These are phyloP conservation scores for Micrasema minimum DNA, from an alignment of 1,140 invertebrate genomes.

Conservation along the genomic window DNA sequence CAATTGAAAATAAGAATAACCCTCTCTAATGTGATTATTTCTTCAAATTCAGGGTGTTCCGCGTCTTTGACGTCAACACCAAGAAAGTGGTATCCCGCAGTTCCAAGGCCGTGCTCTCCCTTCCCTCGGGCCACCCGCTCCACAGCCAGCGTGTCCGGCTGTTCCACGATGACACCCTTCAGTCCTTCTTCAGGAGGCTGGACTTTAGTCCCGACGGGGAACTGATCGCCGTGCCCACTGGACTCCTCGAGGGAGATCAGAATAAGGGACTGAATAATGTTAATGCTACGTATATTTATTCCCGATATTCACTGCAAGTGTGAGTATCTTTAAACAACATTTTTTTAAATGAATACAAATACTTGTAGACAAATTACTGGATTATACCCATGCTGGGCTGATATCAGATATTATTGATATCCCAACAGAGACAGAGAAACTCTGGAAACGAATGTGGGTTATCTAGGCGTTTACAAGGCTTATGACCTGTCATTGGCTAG, in stretches of 20 bases:
- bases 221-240: slow-evolving; percentile 86
- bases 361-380: too few species aligned
- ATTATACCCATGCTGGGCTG: too few species aligned
- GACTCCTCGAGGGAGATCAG: slow-evolving; percentile 74
- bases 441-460: too few species aligned
- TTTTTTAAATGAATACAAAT: too few species aligned
- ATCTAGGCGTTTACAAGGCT: too few species aligned
- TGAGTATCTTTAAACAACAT: slow-evolving; percentile 70
- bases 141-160: slow-evolving; percentile 74
- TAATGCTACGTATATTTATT: slow-evolving; percentile 86
- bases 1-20: too few species aligned
- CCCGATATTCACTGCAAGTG: slow-evolving; percentile 78
- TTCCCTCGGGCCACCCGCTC: slow-evolving; percentile 69
- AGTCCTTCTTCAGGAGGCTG: slow-evolving; percentile 91
- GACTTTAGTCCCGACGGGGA: slow-evolving; percentile 91
- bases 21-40: too few species aligned
- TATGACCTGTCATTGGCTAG: too few species aligned
- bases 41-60: slow-evolving; percentile 76
- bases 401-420: too few species aligned
- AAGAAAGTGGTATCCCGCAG: slow-evolving; percentile 80
- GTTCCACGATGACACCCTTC: slow-evolving; percentile 94
- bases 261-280: slow-evolving; percentile 69
- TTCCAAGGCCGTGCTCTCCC: slow-evolving; percentile 75
- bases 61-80: slow-evolving; percentile 77
- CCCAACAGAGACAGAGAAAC: too few species aligned